Evolutionary conservation across 2,797 vertebrate species (phyloP).

Genomic region (Hapalemur alaotrensis): DNA sequence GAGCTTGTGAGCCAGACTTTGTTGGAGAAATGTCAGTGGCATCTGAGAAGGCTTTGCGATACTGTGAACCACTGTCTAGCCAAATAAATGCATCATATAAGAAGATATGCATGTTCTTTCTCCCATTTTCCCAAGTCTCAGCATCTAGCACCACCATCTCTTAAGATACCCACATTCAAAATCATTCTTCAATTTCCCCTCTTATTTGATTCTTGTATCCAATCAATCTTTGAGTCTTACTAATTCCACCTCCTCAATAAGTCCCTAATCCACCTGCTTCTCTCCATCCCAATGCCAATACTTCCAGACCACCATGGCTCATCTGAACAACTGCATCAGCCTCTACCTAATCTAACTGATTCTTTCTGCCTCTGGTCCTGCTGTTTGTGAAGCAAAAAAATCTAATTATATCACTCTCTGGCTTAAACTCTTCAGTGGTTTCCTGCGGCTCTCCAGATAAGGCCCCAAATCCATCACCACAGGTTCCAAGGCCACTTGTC

Average conservation of each 20-base stretch:
- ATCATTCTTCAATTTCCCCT: not conserved
- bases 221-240: not conserved
- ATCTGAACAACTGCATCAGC: not conserved
- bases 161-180: conserved; percentile 34
- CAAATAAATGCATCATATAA: conserved; percentile 17
- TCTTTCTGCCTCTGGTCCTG: not conserved
- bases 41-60: not conserved
- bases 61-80: not conserved
- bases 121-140: not conserved
- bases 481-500: not conserved
- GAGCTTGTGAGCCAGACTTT: not conserved
- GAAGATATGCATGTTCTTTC: conserved; percentile 44
- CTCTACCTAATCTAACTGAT: not conserved
- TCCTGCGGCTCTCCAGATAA: conserved; percentile 50
- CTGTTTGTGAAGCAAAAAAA: not conserved
- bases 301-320: not conserved
- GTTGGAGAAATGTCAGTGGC: not conserved
- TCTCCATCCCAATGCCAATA: not conserved
- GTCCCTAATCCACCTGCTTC: not conserved
- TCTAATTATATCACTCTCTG: not conserved
- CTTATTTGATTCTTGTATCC: not conserved
- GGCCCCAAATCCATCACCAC: not conserved
- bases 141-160: not conserved
- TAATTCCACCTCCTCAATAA: not conserved
- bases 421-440: conserved; percentile 32